Evolutionary conservation across 1,140 invertebrate genomes (phyloP).

Genomic region (Drosophila rufa): DNA sequence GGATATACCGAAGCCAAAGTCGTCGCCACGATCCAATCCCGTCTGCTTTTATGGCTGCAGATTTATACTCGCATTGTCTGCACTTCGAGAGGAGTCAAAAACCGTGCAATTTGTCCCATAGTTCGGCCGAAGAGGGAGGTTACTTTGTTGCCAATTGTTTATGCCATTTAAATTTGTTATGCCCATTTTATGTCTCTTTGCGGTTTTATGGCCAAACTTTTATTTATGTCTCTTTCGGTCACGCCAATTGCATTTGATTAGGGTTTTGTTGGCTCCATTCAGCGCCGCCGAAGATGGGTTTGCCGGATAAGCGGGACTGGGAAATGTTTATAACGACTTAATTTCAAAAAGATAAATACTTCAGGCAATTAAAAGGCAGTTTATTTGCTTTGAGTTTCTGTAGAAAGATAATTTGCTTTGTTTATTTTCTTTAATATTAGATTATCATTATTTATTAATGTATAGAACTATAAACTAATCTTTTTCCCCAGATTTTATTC

Average conservation of each 20-base stretch:
- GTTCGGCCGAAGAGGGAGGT: slow-evolving; percentile 14
- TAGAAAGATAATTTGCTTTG: background rate
- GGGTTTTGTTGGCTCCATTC: slow-evolving; percentile 20
- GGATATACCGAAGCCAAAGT: no score
- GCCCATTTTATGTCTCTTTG: slow-evolving; percentile 45
- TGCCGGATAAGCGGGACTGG: background rate
- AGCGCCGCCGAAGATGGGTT: background rate
- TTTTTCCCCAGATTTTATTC: no score
- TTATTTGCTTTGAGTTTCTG: background rate
- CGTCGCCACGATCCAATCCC: slow-evolving; percentile 17
- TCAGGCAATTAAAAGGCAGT: slow-evolving; percentile 4
- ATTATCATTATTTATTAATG: no score
- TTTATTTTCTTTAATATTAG: no score
- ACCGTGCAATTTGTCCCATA: slow-evolving; percentile 48
- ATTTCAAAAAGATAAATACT: slow-evolving; percentile 2
- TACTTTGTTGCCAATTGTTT: slow-evolving; percentile 63
- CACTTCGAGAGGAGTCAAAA: slow-evolving; percentile 32
- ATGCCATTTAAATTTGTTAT: slow-evolving; percentile 62
- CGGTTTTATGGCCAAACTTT: slow-evolving; percentile 63
- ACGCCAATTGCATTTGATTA: slow-evolving; percentile 49
- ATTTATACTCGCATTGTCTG: slow-evolving; percentile 33
- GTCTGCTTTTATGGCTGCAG: slow-evolving; percentile 41
- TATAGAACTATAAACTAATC: no score
- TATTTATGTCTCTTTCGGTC: slow-evolving; percentile 49
- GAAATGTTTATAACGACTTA: slow-evolving; percentile 9